phyloP scores from a whole-genome alignment of 2,888 invertebrate genomes.

The Yponomeuta cagnagella region DNA sequence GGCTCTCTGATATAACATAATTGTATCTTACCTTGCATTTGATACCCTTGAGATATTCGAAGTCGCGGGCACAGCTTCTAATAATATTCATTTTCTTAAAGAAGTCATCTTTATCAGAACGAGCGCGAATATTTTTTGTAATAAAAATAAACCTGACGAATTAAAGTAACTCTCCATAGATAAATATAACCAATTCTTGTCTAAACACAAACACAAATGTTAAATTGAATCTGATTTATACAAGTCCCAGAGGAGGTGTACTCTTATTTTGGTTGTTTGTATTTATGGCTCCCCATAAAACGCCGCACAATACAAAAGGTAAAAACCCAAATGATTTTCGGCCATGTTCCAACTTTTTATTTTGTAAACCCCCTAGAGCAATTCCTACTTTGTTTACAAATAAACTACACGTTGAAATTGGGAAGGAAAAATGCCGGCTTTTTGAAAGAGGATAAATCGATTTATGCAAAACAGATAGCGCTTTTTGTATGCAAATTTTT shows the following conservation, averaged over 20 bases:
- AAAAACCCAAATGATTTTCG: conserved; percentile 44
- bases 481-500: conserved; percentile 73
- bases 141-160: no score
- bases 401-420: conserved; percentile 69
- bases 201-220: background rate
- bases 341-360: conserved; percentile 60
- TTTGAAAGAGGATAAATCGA: conserved; percentile 71
- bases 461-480: conserved; percentile 72
- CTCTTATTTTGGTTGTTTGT: conserved; percentile 30
- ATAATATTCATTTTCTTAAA: no score
- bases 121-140: no score
- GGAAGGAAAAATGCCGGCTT: conserved; percentile 62
- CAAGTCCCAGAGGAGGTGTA: background rate
- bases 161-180: no score
- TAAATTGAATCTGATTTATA: background rate
- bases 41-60: no score
- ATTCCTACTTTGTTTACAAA: conserved; percentile 71
- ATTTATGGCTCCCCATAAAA: conserved; percentile 30
- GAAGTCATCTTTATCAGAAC: no score
- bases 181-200: no score
- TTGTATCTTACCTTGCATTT: no score
- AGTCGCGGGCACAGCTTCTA: no score
- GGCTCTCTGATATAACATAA: no score
- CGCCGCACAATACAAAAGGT: conserved; percentile 1
- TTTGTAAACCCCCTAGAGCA: conserved; percentile 67